phyloP scores from a whole-genome alignment of 2,113 vertebrate genomes.

The Xyrauchen texanus region DNA sequence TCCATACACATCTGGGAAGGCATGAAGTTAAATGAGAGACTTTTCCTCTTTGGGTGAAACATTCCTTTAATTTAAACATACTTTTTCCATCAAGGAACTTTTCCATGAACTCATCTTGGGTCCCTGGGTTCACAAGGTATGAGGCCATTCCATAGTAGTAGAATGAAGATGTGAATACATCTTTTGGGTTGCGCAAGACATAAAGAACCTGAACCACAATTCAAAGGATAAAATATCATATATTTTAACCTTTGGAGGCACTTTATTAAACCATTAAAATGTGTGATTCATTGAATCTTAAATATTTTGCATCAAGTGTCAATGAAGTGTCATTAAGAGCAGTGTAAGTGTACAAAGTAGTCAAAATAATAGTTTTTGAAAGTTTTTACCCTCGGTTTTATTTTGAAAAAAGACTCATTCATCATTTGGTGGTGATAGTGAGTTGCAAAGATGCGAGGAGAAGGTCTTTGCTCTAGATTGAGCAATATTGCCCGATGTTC shows the following conservation, averaged over 20 bases:
- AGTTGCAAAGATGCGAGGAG: constrained; percentile 68
- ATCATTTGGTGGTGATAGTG: constrained; percentile 71
- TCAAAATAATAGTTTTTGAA: not conserved
- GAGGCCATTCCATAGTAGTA: constrained; percentile 63
- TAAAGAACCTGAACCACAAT: constrained; percentile 67
- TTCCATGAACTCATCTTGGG: constrained; percentile 66
- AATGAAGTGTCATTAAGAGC: no score
- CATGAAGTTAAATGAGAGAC: no score
- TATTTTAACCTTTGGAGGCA: not conserved
- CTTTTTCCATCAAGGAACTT: constrained; percentile 73
- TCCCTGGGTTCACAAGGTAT: constrained; percentile 65
- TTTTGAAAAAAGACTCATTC: constrained; percentile 67
- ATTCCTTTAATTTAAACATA: constrained; percentile 32
- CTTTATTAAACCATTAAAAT: not conserved
- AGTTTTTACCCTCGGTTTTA: constrained; percentile 71
- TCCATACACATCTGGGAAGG: no score
- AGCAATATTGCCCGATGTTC: constrained; percentile 38
- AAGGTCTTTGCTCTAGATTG: constrained; percentile 66
- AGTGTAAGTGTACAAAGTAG: not conserved
- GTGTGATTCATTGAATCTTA: no score
- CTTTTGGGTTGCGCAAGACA: constrained; percentile 73
- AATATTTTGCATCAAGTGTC: no score
- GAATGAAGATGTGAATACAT: constrained; percentile 72
- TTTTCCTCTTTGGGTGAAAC: no score
- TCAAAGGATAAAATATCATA: not conserved